Evolutionary conservation across 2,797 vertebrate species (phyloP).

Genomic region (Falco columbarius): DNA sequence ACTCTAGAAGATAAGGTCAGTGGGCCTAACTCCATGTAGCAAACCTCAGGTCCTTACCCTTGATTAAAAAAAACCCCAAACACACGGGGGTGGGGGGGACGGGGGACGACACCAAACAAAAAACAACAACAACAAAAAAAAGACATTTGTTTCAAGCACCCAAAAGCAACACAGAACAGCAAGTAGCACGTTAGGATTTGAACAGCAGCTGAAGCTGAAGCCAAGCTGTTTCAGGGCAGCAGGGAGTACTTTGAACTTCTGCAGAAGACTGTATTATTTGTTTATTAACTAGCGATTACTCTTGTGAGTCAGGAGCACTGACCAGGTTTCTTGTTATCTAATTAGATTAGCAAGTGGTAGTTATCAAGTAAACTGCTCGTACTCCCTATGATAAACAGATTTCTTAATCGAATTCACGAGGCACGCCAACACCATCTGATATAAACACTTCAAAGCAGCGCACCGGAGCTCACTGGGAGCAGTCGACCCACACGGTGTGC

Average conservation of each 20-base stretch:
- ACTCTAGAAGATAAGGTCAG: background rate
- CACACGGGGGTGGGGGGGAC: too few species aligned
- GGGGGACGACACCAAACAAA: too few species aligned
- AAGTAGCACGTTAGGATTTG: rapidly evolving
- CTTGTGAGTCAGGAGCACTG: background rate
- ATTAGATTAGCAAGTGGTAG: background rate
- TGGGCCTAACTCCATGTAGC: rapidly evolving
- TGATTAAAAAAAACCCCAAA: background rate
- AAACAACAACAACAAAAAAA: too few species aligned
- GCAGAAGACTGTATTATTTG: background rate
- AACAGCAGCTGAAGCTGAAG: too few species aligned
- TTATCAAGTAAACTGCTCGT: background rate
- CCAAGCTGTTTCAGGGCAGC: background rate
- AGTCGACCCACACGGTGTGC: rapidly evolving
- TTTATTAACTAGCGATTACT: background rate
- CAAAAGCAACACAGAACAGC: background rate
- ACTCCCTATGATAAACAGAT: background rate
- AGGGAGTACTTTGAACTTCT: background rate
- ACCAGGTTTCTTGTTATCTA: background rate
- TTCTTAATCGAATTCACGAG: background rate
- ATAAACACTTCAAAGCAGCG: rapidly evolving
- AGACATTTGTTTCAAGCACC: background rate
- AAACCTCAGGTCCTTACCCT: background rate
- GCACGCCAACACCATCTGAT: background rate
- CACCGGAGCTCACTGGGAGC: background rate